Evolutionary conservation across 2,797 vertebrate genomes (phyloP), one percentile per base, ranked within the genome.

Genomic region (Lepus townsendii): DNA sequence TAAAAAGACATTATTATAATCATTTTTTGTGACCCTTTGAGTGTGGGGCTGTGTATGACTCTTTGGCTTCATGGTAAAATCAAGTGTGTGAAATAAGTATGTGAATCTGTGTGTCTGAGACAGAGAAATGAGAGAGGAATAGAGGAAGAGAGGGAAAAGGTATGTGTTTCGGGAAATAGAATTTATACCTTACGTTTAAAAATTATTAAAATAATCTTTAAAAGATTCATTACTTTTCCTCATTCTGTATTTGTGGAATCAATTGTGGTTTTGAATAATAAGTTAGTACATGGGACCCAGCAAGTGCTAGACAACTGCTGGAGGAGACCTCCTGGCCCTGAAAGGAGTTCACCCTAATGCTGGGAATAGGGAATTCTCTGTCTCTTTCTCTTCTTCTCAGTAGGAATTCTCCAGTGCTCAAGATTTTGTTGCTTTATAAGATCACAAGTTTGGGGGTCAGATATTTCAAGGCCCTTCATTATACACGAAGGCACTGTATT

Each of bases 391-490:
- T 87, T 91, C 32, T 86, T 69, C 76, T 68, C 86, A 91, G 60
- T 68, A 86, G 66, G 38, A 73, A 20, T 92, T 83, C 47, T 71
- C 17, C 30, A 80, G 27, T 73, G 50, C 19, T 66, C 68, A 52
- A 86, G 68, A 73, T 73, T 94, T 88, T 82, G 14, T 78, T 80
- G 7, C 84, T 93, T 92, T 54, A 50, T 84, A 84, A 94, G 63
- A 90, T 80, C 78, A 90, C 38, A 84, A 57, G 30, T 38, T 1
- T 83, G 24, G 17, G 47, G 77, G 24, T 72, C 90, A 95, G 80
- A 60, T 95, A 91, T 93, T 93, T 95, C 27, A 76, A 88, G 88
- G 86, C 54, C 30, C 71, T 95, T 30, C 94, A 84, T 83, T 95
- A 93, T 83, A 30, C 60, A 79, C n/a, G 88, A 83, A 94, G 83